These are phyloP conservation scores for Linnaemya tessellans DNA, from an alignment of 2,888 invertebrate genomes.

Conservation along the genomic window DNA sequence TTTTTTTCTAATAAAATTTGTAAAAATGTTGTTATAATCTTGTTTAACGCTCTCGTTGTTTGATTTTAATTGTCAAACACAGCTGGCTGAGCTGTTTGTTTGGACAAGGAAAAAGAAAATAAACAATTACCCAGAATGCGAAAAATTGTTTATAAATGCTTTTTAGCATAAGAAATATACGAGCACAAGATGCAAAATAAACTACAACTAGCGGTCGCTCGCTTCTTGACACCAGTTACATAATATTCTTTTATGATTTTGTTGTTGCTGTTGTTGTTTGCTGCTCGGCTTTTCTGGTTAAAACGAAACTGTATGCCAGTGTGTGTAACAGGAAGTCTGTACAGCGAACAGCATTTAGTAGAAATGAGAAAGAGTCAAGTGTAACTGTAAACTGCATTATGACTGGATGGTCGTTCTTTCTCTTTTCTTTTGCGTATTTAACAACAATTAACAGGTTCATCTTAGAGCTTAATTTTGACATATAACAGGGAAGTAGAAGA, in stretches of 20 bases:
- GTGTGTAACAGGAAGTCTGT: constrained; percentile 61
- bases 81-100: constrained; percentile 51
- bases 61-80: constrained; percentile 69
- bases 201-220: constrained; percentile 37
- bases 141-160: constrained; percentile 17
- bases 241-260: constrained; percentile 67
- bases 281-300: background rate
- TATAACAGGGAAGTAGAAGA: constrained; percentile 24
- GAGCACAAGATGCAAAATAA: constrained; percentile 38
- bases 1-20: constrained; percentile 31
- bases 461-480: constrained; percentile 5
- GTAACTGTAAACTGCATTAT: constrained; percentile 35
- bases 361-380: constrained; percentile 22
- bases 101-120: background rate
- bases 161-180: background rate
- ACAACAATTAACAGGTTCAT: constrained; percentile 54
- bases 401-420: too few species aligned
- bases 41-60: constrained; percentile 53
- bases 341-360: constrained; percentile 15
- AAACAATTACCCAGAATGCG: background rate
- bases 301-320: background rate
- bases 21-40: constrained; percentile 58
- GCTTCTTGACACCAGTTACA: constrained; percentile 66
- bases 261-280: background rate
- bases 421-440: constrained; percentile 16